A percentile compares a stretch with the other conserved stretches of the same genome.
Conservation (phyloP, 2,888 invertebrate species). For the Minunthozetes semirufus region DNA sequence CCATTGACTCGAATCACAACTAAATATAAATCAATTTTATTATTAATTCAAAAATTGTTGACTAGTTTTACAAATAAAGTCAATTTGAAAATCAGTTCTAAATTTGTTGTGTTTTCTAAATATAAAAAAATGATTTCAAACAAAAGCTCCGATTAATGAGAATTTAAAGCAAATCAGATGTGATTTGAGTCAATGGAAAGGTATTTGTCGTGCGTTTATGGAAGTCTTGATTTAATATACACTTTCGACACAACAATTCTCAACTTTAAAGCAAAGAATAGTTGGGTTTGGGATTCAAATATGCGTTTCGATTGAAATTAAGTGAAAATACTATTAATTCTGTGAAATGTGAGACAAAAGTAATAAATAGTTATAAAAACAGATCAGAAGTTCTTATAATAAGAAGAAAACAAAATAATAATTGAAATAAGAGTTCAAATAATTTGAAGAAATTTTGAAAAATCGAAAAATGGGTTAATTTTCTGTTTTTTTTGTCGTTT, state of each 20-base stretch:
- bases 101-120: not conserved
- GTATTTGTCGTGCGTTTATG: conserved; percentile 18
- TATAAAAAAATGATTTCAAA: not conserved
- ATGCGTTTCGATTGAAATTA: not conserved
- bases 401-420: too few species aligned
- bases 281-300: not conserved
- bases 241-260: not conserved
- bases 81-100: conserved; percentile 8
- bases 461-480: not conserved
- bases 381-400: too few species aligned
- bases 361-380: not conserved
- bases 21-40: not conserved
- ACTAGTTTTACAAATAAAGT: conserved; percentile 23
- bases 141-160: conserved; percentile 21
- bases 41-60: not conserved
- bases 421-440: not conserved
- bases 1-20: not conserved
- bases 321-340: not conserved
- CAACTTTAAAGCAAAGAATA: not conserved
- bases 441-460: not conserved
- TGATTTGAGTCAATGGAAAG: not conserved
- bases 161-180: not conserved
- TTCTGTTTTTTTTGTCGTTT: not conserved
- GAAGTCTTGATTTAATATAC: not conserved
- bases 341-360: not conserved